These are phyloP conservation scores for Aegotheles bennettii DNA, from an alignment of 2,113 vertebrate genomes.

Conservation along the genomic window DNA sequence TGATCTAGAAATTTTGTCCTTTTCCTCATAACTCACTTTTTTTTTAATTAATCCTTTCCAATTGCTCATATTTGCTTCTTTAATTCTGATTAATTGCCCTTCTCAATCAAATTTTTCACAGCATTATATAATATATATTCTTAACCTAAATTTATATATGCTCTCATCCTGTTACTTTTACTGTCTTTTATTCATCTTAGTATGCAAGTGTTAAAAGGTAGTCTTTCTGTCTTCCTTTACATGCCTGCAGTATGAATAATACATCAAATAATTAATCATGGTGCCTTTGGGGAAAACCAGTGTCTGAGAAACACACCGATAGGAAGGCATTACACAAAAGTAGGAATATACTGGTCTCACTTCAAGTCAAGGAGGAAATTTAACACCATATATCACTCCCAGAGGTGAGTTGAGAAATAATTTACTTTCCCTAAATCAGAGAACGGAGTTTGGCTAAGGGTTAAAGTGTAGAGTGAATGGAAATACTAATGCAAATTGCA, in stretches of 20 bases:
- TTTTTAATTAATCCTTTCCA: not conserved
- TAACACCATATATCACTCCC: not conserved
- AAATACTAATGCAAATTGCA: not conserved
- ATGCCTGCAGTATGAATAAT: not conserved
- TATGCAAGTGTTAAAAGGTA: not conserved
- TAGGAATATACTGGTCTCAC: not conserved
- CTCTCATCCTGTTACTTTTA: not conserved
- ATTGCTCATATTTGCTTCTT: not conserved
- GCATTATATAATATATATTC: not conserved
- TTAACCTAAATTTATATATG: not conserved
- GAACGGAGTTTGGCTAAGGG: not conserved
- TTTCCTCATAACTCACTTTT: not conserved
- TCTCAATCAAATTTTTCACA: not conserved
- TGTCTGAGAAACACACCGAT: not conserved
- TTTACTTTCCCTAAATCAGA: not conserved
- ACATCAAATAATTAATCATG: not conserved
- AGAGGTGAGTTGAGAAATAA: not conserved
- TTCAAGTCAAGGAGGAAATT: not conserved
- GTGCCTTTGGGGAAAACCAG: not conserved
- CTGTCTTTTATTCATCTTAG: not conserved
- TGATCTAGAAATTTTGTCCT: not conserved
- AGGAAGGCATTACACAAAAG: not conserved
- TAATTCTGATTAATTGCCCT: not conserved
- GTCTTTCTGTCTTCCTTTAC: not conserved
- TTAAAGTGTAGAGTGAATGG: not conserved